Percentiles rank a stretch among this genome's conserved stretches.
Conservation (phyloP, 2,113 vertebrate genomes). For the Mus spicilegus region DNA sequence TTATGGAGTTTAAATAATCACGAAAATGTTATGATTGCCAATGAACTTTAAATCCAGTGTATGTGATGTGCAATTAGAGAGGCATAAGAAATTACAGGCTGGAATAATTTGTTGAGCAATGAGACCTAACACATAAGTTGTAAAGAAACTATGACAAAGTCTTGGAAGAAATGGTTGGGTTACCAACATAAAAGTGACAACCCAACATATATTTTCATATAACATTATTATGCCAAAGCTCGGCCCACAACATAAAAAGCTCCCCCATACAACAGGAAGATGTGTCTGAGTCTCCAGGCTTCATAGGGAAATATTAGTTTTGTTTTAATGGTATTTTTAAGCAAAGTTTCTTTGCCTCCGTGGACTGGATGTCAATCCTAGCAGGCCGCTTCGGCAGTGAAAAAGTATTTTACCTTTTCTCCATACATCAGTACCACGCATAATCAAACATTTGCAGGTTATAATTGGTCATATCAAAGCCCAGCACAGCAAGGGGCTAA, state of each 20-base stretch:
- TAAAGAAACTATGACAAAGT: background rate
- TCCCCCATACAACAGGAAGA: background rate
- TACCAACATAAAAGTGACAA: background rate
- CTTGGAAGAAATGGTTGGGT: background rate
- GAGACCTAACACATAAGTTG: background rate
- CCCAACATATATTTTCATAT: background rate
- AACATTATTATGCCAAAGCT: background rate
- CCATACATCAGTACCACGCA: too few relatives aligned
- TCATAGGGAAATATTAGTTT: background rate
- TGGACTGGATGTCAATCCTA: too few relatives aligned
- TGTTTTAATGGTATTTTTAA: background rate
- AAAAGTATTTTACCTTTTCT: too few relatives aligned
- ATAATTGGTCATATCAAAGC: too few relatives aligned
- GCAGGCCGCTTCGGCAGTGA: too few relatives aligned
- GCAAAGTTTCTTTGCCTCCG: background rate
- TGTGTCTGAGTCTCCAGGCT: background rate
- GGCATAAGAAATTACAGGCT: background rate
- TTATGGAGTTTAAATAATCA: conserved; percentile 77
- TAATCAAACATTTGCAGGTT: too few relatives aligned
- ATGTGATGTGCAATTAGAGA: background rate
- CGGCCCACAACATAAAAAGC: background rate
- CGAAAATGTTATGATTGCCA: conserved; percentile 60
- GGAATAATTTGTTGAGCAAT: background rate
- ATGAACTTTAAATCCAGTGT: conserved; percentile 38
- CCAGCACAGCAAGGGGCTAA: too few relatives aligned